Base-by-base conservation (phyloP, 2,797 vertebrate genomes). In the Hybognathus amarus region DNA sequence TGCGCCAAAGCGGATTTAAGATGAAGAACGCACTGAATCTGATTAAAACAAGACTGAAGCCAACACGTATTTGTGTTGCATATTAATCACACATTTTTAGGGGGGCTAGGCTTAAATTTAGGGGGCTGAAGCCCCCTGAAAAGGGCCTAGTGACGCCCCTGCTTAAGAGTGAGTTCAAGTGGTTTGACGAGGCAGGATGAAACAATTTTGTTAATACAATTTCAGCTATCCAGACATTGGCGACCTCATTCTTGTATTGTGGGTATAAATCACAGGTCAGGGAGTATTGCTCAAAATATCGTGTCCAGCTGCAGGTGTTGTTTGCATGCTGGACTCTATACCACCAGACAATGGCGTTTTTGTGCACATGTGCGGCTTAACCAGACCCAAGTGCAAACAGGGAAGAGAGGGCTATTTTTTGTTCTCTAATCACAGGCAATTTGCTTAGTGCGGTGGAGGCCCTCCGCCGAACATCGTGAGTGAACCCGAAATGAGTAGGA, bases 401-500 rank as follows among this genome's bases (percentile, higher is more conserved):
- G 83, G 80, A 70, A 82, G 15, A 38, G 68, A 63, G 81, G 17
- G 79, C 69, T 66, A 59, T 88, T 87, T 87, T 89, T 52, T 52
- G 50, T 59, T 90, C 59, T 78, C 80, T 88, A 90, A 93, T 90
- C 87, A 92, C 91, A 90, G 68, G 88, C 90, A 91, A 89, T 91
- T 93, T 89, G 89, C 88, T 90, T 88, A 84, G 90, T 88, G 87
- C 40, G 30, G 87, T 83, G 74, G 86, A 68, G 66, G 86, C 85
- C 67, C 64, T 84, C 79, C 24, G 87, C 79, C 69, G 69, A 85
- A 88, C 86, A 89, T 87, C 80, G 79, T 82, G 90, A 90, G 80
- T 74, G 70, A 89, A 90, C 77, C 87, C 87, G n/a, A 79, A 93
- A 92, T 85, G 86, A 91, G 91, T 87, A 84, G 89, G 88, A 94